Base-by-base conservation (phyloP, 2,113 vertebrate species). In the Neofelis nebulosa region DNA sequence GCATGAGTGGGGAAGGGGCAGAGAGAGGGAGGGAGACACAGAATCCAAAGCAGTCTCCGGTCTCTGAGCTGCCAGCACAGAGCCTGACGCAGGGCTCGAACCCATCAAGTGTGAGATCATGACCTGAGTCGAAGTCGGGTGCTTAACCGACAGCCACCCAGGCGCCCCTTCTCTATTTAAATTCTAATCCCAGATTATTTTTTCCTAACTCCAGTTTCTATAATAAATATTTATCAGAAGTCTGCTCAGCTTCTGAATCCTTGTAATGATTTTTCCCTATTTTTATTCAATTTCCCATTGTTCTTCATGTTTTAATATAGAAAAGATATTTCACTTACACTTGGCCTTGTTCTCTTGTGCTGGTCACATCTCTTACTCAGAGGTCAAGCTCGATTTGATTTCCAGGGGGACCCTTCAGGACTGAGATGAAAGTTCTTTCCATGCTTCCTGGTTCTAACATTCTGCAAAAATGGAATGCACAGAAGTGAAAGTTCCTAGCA, bases 121-220 rank as follows among this genome's bases (percentile, higher is more conserved):
- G 57, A 61, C 57, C 57, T 25, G 57, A 25, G 21, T 21, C 57
- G 9, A 6, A 55, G 57, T 23, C 8, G 8, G 21, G 23, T 61
- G 57, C 57, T 61, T 61, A 23, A 61, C 19, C 8, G 57, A 61
- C 57, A 61, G 57, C 57, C 57, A 61, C 21, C 57, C 57, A 61
- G 21, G 57, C 0, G 21, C 57, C 8, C 57, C 57, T 25, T 89
- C 21, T 96, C 33, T 91, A 27, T 48, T 92, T 73, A 94, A 91
- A 69, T 83, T 13, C 61, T n/a, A 87, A 16, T 61, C 5, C 50
- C 23, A 91, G 50, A 36, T 7, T n/a, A 78, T 82, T 87, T 94
- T 36, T 93, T 33, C 23, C 61, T 33, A 82, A 82, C 91, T 95
- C 10, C 38, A 68, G 4, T 65, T 96, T 96, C 91, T 87, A 57